Percentiles rank a stretch among this genome's conserved stretches.
phyloP scores from a whole-genome alignment of 2,113 vertebrate species.

The Oxyura jamaicensis region DNA sequence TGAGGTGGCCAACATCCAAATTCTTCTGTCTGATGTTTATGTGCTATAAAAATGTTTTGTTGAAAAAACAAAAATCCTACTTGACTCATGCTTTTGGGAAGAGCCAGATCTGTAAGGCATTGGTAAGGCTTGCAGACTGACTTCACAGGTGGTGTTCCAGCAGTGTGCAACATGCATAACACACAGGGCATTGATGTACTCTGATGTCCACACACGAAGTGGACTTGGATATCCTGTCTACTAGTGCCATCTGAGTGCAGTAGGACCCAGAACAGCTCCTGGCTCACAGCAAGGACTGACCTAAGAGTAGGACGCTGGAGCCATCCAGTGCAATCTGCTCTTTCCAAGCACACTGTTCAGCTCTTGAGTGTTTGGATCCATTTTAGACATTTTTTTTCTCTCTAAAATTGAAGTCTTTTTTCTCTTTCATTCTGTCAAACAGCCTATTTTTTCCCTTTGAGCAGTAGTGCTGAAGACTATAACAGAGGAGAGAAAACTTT shows the following conservation, averaged over 20 bases:
- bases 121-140: neutral
- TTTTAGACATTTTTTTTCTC: neutral
- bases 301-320: neutral
- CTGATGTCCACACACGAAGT: neutral
- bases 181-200: neutral
- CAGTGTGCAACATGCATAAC: neutral
- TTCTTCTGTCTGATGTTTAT: neutral
- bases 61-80: neutral
- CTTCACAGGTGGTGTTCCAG: neutral
- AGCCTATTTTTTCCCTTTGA: accelerated
- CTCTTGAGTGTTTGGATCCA: neutral
- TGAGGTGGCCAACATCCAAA: neutral
- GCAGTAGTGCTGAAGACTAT: accelerated
- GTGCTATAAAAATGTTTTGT: neutral
- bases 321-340: neutral
- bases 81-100: neutral
- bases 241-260: neutral
- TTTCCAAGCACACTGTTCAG: neutral
- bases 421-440: neutral
- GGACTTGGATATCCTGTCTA: neutral
- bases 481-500: neutral
- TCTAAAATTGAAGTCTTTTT: neutral
- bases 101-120: neutral
- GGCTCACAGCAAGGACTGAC: neutral
- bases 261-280: neutral